A percentile compares a stretch with the other conserved stretches of the same genome.
Evolutionary conservation across 2,888 invertebrate genomes (phyloP).

Genomic region (Dugesia japonica): DNA sequence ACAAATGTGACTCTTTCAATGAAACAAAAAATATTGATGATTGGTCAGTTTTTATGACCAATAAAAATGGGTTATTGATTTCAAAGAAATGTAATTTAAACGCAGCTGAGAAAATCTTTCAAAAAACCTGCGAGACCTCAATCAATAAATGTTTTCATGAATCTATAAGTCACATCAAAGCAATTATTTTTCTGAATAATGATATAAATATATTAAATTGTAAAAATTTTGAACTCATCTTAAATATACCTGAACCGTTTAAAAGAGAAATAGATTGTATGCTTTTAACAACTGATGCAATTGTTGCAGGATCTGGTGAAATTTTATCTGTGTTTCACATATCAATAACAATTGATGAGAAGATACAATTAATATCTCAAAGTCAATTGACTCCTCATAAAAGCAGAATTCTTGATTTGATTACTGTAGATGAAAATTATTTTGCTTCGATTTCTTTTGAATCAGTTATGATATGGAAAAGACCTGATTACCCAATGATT

Average conservation of each 20-base stretch:
- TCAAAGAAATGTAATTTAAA: background rate
- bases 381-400: background rate
- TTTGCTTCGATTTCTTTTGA: background rate
- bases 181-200: background rate
- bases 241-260: background rate
- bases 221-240: background rate
- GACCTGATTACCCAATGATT: background rate
- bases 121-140: background rate
- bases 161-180: background rate
- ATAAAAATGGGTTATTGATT: background rate
- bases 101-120: background rate
- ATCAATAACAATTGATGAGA: background rate
- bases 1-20: background rate
- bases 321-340: background rate
- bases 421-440: background rate
- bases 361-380: background rate
- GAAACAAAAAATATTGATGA: background rate
- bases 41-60: background rate
- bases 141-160: background rate
- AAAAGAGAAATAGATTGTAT: background rate
- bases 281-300: background rate
- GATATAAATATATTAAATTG: background rate
- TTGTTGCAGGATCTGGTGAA: background rate
- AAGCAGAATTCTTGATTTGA: background rate
- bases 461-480: background rate